Evolutionary conservation across 2,113 vertebrate species (phyloP).

Genomic region (Zingel zingel): DNA sequence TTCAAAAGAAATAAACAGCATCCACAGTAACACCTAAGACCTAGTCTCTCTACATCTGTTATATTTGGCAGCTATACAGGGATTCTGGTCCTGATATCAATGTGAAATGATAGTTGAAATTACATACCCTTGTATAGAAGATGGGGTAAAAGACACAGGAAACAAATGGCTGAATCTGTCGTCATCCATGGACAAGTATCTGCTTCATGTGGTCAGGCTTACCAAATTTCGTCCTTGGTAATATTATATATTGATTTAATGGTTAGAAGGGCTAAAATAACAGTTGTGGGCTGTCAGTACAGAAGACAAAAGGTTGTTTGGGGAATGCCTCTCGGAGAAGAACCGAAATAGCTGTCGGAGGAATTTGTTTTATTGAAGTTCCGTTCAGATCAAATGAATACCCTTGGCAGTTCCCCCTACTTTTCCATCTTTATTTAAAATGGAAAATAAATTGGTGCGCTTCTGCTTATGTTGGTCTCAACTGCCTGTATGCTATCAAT

Average conservation of each 20-base stretch:
- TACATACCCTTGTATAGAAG: constrained; percentile 34
- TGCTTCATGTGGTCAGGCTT: constrained; percentile 63
- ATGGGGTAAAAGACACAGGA: constrained; percentile 39
- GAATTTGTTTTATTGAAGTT: constrained; percentile 85
- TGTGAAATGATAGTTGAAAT: constrained; percentile 25
- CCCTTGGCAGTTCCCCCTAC: constrained; percentile 82
- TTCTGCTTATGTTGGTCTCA: constrained; percentile 52
- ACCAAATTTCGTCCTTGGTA: constrained; percentile 76
- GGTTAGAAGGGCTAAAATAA: constrained; percentile 73
- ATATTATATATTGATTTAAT: constrained; percentile 85
- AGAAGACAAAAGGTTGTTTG: constrained; percentile 78
- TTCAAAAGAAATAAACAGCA: not conserved
- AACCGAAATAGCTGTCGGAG: constrained; percentile 77
- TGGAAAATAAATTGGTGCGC: constrained; percentile 82
- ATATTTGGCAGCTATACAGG: constrained; percentile 2
- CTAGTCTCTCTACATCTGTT: constrained; percentile 34
- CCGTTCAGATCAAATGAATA: constrained; percentile 87
- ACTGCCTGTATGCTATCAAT: constrained; percentile 81
- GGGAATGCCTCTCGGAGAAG: constrained; percentile 70
- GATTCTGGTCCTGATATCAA: constrained; percentile 28
- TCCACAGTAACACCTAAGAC: constrained; percentile 30
- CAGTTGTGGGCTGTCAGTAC: constrained; percentile 73
- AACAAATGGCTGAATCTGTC: constrained; percentile 65
- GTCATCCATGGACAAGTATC: constrained; percentile 50
- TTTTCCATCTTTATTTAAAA: constrained; percentile 88